phyloP scores from a whole-genome alignment of 2,113 vertebrate genomes.

The Trinectes maculatus region DNA sequence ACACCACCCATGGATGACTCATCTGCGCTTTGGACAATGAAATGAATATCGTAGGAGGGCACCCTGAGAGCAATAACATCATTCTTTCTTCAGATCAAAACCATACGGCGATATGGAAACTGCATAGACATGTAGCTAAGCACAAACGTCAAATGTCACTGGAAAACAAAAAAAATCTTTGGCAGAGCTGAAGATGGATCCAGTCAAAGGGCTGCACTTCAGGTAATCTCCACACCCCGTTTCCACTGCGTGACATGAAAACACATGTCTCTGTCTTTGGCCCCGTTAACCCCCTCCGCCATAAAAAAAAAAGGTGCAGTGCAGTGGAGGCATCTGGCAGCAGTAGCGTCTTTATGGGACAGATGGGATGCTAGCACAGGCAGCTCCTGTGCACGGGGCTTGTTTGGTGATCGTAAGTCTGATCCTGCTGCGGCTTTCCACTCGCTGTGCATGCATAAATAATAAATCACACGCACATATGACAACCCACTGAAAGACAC shows the following conservation, averaged over 20 bases:
- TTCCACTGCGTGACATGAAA: slow-evolving; percentile 59
- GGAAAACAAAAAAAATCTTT: neutral
- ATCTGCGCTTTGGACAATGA: slow-evolving; percentile 43
- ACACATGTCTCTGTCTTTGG: slow-evolving; percentile 56
- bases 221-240: slow-evolving; percentile 52
- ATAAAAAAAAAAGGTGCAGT: slow-evolving; percentile 33
- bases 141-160: slow-evolving; percentile 16
- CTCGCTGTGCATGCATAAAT: slow-evolving; percentile 29
- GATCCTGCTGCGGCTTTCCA: slow-evolving; percentile 54
- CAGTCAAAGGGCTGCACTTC: slow-evolving; percentile 27
- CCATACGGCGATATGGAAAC: slow-evolving; percentile 38
- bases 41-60: slow-evolving; percentile 44
- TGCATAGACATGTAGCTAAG: slow-evolving; percentile 52
- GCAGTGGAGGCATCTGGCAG: slow-evolving; percentile 62
- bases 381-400: slow-evolving; percentile 44
- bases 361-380: slow-evolving; percentile 54
- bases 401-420: slow-evolving; percentile 54
- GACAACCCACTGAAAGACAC: neutral
- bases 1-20: slow-evolving; percentile 55
- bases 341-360: slow-evolving; percentile 61
- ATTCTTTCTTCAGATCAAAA: slow-evolving; percentile 55
- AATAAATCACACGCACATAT: slow-evolving; percentile 35
- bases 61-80: slow-evolving; percentile 36
- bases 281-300: slow-evolving; percentile 26
- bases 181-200: slow-evolving; percentile 24